Conservation (phyloP, 2,113 vertebrate species). For the Strix aluco region DNA sequence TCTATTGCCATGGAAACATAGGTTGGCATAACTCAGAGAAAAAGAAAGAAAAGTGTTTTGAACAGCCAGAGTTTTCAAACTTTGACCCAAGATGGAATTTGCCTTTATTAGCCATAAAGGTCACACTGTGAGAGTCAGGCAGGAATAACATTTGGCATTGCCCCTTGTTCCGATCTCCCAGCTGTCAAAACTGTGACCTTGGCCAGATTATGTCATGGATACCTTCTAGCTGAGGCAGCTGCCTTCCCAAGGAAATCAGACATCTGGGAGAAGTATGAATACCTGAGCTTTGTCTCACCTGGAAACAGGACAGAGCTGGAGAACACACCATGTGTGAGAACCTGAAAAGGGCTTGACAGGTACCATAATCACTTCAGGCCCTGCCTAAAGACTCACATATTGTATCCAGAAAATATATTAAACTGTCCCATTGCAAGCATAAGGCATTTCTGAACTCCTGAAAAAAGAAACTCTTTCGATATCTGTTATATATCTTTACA, state of each 20-base stretch:
- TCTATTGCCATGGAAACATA: conserved; percentile 42
- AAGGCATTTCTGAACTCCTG: not conserved
- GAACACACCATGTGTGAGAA: fast-evolving
- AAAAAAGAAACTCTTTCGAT: not conserved
- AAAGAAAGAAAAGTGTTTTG: not conserved
- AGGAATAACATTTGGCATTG: not conserved
- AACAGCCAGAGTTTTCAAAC: not conserved
- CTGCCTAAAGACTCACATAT: not conserved
- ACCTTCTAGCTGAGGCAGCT: not conserved
- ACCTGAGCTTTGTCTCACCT: not conserved
- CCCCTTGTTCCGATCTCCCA: not conserved
- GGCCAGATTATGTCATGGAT: not conserved
- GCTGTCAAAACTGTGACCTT: not conserved
- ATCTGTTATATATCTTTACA: not conserved
- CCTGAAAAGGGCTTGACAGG: not conserved
- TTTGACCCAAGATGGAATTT: not conserved
- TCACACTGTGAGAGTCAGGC: not conserved
- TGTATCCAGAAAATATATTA: not conserved
- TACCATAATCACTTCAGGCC: not conserved
- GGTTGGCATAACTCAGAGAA: not conserved
- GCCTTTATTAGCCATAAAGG: not conserved
- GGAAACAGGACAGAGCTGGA: not conserved
- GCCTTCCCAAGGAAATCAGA: not conserved
- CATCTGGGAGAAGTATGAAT: too few relatives aligned
- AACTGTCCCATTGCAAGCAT: not conserved